phyloP scores from a whole-genome alignment of 2,888 invertebrate genomes.

The Drosophila affinis region DNA sequence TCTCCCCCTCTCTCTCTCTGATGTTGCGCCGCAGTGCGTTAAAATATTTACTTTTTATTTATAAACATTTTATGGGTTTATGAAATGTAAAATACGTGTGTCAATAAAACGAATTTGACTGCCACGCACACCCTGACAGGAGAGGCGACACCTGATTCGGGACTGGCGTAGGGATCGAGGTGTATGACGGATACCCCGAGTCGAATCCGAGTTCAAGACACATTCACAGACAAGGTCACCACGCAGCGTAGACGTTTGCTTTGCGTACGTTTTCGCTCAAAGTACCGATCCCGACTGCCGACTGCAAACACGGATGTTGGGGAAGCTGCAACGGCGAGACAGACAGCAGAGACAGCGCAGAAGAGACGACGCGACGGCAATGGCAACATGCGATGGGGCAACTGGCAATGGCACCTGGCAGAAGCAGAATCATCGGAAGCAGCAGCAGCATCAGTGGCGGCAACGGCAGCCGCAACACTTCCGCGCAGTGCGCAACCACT shows the following conservation, averaged over 20 bases:
- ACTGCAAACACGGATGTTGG: background rate
- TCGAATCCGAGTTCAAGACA: background rate
- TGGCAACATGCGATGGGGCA: background rate
- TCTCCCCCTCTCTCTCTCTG: slow-evolving; percentile 8
- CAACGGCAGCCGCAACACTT: slow-evolving; percentile 16
- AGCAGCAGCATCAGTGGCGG: background rate
- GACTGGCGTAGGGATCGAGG: background rate
- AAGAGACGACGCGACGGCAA: background rate
- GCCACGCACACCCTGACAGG: slow-evolving; percentile 12
- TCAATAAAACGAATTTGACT: slow-evolving; percentile 57
- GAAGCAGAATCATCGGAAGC: background rate
- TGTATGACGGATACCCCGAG: background rate
- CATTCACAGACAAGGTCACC: slow-evolving; percentile 1
- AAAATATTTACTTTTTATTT: slow-evolving; percentile 73
- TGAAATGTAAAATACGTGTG: slow-evolving; percentile 62
- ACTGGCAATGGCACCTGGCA: slow-evolving; percentile 1
- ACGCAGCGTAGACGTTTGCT: background rate
- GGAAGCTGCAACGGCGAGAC: background rate
- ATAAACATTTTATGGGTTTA: slow-evolving; percentile 70
- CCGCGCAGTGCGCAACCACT: slow-evolving; percentile 37
- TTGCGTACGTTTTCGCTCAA: background rate
- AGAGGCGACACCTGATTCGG: background rate
- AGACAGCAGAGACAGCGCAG: background rate
- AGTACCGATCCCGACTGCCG: background rate
- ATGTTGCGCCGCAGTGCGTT: slow-evolving; percentile 24